Conservation (phyloP, 2,113 vertebrate species). For the Anhinga rufa region DNA sequence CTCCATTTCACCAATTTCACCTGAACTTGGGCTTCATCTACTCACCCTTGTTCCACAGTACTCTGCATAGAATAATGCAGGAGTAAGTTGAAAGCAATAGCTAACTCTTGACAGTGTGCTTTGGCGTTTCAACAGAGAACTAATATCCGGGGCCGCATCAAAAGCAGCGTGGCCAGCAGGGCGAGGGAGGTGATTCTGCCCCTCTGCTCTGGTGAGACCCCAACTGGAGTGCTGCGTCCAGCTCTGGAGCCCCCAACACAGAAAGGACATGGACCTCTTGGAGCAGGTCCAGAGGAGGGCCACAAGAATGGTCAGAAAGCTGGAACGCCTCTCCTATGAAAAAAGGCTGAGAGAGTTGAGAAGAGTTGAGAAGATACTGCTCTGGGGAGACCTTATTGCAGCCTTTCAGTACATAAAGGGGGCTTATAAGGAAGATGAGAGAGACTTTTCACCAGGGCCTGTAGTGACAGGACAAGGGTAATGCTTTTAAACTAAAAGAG, state of each 20-base stretch:
- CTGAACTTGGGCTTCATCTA: not conserved
- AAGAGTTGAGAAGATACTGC: not conserved
- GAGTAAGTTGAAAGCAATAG: not conserved
- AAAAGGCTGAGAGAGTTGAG: not conserved
- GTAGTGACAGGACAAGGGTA: not conserved
- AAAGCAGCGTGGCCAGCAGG: not conserved
- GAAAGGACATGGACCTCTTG: rapidly evolving
- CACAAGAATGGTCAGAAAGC: rapidly evolving
- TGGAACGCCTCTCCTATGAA: not conserved
- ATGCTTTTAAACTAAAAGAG: not conserved
- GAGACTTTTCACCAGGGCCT: not conserved
- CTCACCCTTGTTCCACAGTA: not conserved
- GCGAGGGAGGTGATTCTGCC: not conserved
- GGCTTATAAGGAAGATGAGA: not conserved
- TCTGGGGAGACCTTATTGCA: rapidly evolving
- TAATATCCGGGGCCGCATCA: not conserved
- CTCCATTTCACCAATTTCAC: not conserved
- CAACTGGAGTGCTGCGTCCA: not conserved
- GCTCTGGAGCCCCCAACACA: not conserved
- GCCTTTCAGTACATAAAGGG: not conserved
- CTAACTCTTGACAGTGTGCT: not conserved
- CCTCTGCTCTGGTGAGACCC: not conserved
- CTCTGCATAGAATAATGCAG: not conserved
- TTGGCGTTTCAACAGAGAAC: not conserved
- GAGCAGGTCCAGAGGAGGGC: rapidly evolving